Base-by-base conservation (phyloP, 2,797 vertebrate species). In the Hydrocynus forskahlii region DNA sequence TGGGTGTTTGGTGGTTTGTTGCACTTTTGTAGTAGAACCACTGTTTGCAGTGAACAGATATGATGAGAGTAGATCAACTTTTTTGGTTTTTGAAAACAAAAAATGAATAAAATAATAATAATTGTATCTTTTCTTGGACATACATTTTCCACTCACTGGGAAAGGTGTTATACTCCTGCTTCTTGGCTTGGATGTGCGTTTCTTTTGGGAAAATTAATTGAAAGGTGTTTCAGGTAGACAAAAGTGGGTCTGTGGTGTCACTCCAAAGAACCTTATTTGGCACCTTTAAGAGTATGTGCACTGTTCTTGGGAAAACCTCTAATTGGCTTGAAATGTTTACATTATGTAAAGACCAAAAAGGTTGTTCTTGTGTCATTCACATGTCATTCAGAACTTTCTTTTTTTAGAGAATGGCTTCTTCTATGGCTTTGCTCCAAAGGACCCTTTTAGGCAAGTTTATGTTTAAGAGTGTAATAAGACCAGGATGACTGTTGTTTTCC, bases 401-500 rank as follows among this genome's bases (percentile, higher is more conserved):
- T 54, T n/a, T 52, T 52, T 12, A 52, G 35, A 35, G 35, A 57
- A 57, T 55, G 14, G 52, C 7, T 57, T 57, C 6, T 19, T 57
- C 55, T 57, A n/a, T 21, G n/a, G 8, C 10, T 3, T 63, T 7
- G 6, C 23, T 63, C 12, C 12, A 29, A 14, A 5, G 5, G 13
- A 29, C 60, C 13, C 12, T 29, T 14, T 29, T 14, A 13, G 21
- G 21, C 13, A 63, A 16, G 12, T 63, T 14, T 63, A 14, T 29
- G 14, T 63, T 35, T 40, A 38, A 17, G 7, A 66, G 63, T 40
- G 6, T 25, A 68, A 60, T 29, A 73, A 2, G 9, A 64, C 16
- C 54, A 60, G n/a, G 19, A 50, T 62, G 69, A 78, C 69, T 78
- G 45, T 73, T 54, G 50, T 74, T 82, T 74, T 76, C 52, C 48